A percentile compares a stretch with the other conserved stretches of the same genome.
Evolutionary conservation across 2,888 invertebrate genomes (phyloP).

Genomic region (Coremacera marginata): DNA sequence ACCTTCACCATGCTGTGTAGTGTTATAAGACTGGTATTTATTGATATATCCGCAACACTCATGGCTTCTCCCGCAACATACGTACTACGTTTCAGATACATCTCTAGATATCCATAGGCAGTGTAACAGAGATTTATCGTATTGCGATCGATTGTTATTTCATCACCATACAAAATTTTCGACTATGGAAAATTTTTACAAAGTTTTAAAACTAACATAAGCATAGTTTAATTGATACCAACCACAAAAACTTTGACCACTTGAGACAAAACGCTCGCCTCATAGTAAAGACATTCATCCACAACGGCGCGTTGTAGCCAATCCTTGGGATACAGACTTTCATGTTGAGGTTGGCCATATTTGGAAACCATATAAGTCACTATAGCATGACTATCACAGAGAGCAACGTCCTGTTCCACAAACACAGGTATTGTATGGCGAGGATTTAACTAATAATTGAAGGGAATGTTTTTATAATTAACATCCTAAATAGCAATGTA

Average conservation of each 20-base stretch:
- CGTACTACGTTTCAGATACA: conserved; percentile 51
- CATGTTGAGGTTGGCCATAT: conserved; percentile 68
- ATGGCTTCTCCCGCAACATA: conserved; percentile 49
- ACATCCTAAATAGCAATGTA: background rate
- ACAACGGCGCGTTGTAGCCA: conserved; percentile 68
- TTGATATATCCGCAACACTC: conserved; percentile 67
- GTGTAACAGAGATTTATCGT: conserved; percentile 48
- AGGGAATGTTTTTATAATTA: background rate
- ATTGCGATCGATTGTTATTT: conserved; percentile 47
- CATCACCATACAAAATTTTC: conserved; percentile 47
- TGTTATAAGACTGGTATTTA: conserved; percentile 62
- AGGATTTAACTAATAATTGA: conserved; percentile 69
- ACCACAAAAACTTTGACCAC: conserved; percentile 66
- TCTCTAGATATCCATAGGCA: conserved; percentile 55
- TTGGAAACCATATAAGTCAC: conserved; percentile 69
- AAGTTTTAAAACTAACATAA: background rate
- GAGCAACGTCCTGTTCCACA: conserved; percentile 69
- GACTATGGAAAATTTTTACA: conserved; percentile 3
- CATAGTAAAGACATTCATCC: conserved; percentile 71
- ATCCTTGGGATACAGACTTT: conserved; percentile 72
- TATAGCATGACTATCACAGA: conserved; percentile 70
- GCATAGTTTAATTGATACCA: conserved; percentile 50
- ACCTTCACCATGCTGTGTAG: conserved; percentile 57
- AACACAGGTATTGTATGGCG: conserved; percentile 72
- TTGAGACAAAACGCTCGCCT: conserved; percentile 69